Conservation (phyloP, 2,113 vertebrate species). For the Diadophis punctatus region DNA sequence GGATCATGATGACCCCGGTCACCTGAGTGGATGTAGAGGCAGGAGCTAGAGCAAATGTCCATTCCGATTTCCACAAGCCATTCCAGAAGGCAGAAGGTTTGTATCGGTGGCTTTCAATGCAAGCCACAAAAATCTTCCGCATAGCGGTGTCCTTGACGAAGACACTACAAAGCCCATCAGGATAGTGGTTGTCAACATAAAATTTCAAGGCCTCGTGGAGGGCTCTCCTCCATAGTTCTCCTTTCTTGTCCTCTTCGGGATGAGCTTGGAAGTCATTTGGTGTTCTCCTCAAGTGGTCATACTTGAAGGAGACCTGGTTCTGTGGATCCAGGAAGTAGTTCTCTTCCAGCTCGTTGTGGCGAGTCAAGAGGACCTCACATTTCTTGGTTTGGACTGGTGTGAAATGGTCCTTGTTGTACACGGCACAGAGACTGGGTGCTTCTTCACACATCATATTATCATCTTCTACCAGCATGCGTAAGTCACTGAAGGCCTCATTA, state of each 20-base stretch:
- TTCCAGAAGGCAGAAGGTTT: slow-evolving; percentile 17
- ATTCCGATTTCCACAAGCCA: slow-evolving; percentile 7
- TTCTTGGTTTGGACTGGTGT: background rate
- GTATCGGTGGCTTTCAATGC: background rate
- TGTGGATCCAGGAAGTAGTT: slow-evolving; percentile 24
- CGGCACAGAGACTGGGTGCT: slow-evolving; percentile 1
- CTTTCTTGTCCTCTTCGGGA: slow-evolving; percentile 17
- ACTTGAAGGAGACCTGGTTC: slow-evolving; percentile 18
- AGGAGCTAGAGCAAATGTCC: background rate
- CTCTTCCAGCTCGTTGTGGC: slow-evolving; percentile 23
- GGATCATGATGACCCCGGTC: background rate
- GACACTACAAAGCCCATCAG: slow-evolving; percentile 18
- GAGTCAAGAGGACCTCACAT: slow-evolving; percentile 21
- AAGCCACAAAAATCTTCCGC: slow-evolving; percentile 25
- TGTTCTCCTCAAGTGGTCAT: slow-evolving; percentile 7
- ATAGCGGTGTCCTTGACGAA: slow-evolving; percentile 31
- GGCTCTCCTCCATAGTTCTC: slow-evolving; percentile 14
- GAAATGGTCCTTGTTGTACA: slow-evolving; percentile 28
- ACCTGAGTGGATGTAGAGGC: slow-evolving; percentile 23
- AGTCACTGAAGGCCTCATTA: slow-evolving; percentile 16
- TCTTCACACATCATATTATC: slow-evolving; percentile 16
- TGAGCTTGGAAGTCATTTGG: background rate
- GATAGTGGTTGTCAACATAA: slow-evolving; percentile 15
- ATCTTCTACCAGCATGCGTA: slow-evolving; percentile 1
- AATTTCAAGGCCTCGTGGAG: background rate